Percentiles rank a stretch among this genome's conserved stretches.
Conservation (phyloP, 2,113 vertebrate species). For the human region DNA sequence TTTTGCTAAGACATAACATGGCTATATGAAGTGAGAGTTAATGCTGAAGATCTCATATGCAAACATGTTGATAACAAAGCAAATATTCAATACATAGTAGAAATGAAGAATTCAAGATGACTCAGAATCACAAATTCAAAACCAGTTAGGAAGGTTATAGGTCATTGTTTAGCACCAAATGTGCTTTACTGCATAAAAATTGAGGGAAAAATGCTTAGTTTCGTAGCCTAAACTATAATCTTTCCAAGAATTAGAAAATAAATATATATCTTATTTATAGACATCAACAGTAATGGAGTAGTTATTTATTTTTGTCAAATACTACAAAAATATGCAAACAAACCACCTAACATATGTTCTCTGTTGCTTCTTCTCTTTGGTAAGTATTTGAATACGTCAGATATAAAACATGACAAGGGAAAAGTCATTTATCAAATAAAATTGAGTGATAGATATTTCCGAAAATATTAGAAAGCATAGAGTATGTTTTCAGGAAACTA, state of each 20-base stretch:
- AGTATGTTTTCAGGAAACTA: neutral
- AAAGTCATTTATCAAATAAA: neutral
- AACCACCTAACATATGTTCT: neutral
- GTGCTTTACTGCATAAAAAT: neutral
- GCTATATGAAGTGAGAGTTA: constrained; percentile 20
- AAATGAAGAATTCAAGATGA: neutral
- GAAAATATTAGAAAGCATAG: neutral
- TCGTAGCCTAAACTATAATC: neutral
- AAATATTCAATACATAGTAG: neutral
- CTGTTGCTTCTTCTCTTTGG: neutral
- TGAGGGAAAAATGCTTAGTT: neutral
- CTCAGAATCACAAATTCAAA: neutral
- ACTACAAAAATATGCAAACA: neutral
- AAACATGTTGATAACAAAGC: constrained; percentile 26
- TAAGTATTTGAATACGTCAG: neutral
- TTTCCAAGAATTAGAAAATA: neutral
- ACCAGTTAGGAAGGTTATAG: neutral
- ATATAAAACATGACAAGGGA: neutral
- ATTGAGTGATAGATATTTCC: neutral
- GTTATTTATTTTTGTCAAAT: constrained; percentile 11
- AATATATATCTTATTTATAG: neutral
- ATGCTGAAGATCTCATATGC: neutral
- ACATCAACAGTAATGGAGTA: neutral
- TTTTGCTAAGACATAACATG: constrained; percentile 2
- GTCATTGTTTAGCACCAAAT: neutral